These are phyloP conservation scores for Danio choprae DNA, from an alignment of 2,797 vertebrate species.

Conservation along the genomic window DNA sequence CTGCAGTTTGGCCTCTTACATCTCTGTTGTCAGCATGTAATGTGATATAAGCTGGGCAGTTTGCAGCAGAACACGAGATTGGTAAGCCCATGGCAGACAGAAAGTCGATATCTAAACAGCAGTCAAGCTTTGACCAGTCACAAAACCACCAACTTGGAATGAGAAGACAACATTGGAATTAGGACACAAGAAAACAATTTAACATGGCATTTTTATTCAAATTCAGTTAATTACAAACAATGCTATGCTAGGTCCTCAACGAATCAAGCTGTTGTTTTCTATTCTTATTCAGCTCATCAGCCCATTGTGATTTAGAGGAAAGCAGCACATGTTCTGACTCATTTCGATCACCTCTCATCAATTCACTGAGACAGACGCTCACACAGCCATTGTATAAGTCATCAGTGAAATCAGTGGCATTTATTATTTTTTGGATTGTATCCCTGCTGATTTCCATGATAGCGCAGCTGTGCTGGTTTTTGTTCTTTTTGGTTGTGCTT, in stretches of 20 bases:
- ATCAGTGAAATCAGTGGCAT: constrained; percentile 38
- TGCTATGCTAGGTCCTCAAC: background rate
- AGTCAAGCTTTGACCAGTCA: constrained; percentile 36
- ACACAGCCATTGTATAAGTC: constrained; percentile 23
- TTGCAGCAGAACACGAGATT: constrained; percentile 24
- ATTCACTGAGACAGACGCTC: constrained; percentile 23
- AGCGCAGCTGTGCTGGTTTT: constrained; percentile 16
- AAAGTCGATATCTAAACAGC: constrained; percentile 54
- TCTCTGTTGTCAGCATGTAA: constrained; percentile 37
- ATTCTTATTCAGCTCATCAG: constrained; percentile 24
- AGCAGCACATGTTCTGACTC: constrained; percentile 36
- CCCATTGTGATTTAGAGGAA: constrained; percentile 37
- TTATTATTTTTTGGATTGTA: constrained; percentile 25
- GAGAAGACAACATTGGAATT: background rate
- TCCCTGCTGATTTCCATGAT: constrained; percentile 34
- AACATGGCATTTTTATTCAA: background rate
- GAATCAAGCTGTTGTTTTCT: constrained; percentile 14
- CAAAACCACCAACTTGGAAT: constrained; percentile 3
- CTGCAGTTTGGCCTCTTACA: constrained; percentile 34
- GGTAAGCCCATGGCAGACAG: constrained; percentile 47
- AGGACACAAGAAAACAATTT: constrained; percentile 39
- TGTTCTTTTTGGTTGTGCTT: constrained; percentile 9
- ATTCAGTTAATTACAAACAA: constrained; percentile 28
- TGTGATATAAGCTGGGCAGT: constrained; percentile 38
- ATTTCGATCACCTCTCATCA: constrained; percentile 44